phyloP scores from a whole-genome alignment of 2,797 vertebrate genomes.

The Thamnophis elegans region DNA sequence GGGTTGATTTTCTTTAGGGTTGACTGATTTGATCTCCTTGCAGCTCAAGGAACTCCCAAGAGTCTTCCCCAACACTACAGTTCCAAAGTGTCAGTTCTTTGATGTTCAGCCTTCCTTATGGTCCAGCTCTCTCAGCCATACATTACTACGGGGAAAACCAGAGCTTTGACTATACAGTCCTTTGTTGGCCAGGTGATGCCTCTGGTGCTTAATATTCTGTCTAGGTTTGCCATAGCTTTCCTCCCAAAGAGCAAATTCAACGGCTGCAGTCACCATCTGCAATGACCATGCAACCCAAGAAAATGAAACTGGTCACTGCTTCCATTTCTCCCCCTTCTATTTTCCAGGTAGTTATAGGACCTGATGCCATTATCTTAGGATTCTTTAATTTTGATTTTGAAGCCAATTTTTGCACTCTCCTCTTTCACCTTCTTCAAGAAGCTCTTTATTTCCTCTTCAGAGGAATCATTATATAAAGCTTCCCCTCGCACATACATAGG shows the following conservation, averaged over 20 bases:
- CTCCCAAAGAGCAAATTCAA: background rate
- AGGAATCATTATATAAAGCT: no score
- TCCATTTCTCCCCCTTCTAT: background rate
- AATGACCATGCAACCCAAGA: background rate
- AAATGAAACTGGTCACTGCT: background rate
- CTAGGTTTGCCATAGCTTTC: background rate
- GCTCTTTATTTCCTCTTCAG: background rate
- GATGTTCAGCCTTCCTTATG: background rate
- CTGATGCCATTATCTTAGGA: background rate
- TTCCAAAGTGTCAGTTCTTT: background rate
- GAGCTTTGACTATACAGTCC: background rate
- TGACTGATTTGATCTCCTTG: background rate
- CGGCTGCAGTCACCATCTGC: background rate
- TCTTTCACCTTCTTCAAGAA: background rate
- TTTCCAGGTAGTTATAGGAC: background rate
- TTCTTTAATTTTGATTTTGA: background rate
- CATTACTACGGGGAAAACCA: background rate
- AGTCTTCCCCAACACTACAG: background rate
- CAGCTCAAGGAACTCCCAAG: background rate
- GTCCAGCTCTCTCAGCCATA: background rate
- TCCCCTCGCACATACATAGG: no score
- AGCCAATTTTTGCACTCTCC: background rate
- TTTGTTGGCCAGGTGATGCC: background rate
- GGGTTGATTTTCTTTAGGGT: background rate
- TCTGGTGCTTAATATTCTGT: background rate